Evolutionary conservation across 2,797 vertebrate genomes (phyloP).

Genomic region (Rhinogobio ventralis): DNA sequence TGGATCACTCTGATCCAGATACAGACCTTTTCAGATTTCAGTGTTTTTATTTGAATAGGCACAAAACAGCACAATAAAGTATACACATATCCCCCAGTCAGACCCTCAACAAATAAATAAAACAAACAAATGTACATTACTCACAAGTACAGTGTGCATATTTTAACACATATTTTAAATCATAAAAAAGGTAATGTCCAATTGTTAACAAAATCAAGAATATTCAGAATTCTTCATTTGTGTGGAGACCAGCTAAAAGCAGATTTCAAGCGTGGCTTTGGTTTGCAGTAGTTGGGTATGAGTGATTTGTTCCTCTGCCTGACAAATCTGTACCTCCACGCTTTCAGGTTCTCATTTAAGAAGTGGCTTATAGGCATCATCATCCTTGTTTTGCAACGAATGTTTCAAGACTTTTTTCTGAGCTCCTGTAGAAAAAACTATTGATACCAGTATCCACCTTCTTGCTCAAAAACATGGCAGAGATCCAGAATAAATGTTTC

Average conservation of each 20-base stretch:
- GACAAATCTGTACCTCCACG: slow-evolving; percentile 43
- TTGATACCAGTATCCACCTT: slow-evolving; percentile 21
- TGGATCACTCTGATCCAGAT: slow-evolving; percentile 23
- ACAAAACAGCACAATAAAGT: slow-evolving; percentile 24
- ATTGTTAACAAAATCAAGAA: background rate
- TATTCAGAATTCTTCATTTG: slow-evolving; percentile 50
- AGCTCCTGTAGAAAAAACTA: slow-evolving; percentile 28
- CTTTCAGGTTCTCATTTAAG: slow-evolving; percentile 49
- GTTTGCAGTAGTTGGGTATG: slow-evolving; percentile 48
- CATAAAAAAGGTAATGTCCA: slow-evolving; percentile 28
- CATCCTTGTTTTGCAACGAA: slow-evolving; percentile 43
- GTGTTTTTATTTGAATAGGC: background rate
- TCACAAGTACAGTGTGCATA: slow-evolving; percentile 40
- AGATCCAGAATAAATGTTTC: slow-evolving; percentile 43
- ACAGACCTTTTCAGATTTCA: background rate
- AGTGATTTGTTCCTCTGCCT: slow-evolving; percentile 43
- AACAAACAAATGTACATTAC: slow-evolving; percentile 11
- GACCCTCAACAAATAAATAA: slow-evolving; percentile 45
- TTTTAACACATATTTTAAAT: slow-evolving; percentile 39
- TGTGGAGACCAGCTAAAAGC: slow-evolving; percentile 15
- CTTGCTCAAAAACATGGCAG: slow-evolving; percentile 20
- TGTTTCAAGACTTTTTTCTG: slow-evolving; percentile 14
- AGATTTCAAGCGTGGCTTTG: slow-evolving; percentile 43
- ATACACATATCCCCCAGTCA: slow-evolving; percentile 11
- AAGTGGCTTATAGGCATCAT: slow-evolving; percentile 50